Evolutionary conservation across 2,888 invertebrate species (phyloP).

Genomic region (Drosophila anomelani): DNA sequence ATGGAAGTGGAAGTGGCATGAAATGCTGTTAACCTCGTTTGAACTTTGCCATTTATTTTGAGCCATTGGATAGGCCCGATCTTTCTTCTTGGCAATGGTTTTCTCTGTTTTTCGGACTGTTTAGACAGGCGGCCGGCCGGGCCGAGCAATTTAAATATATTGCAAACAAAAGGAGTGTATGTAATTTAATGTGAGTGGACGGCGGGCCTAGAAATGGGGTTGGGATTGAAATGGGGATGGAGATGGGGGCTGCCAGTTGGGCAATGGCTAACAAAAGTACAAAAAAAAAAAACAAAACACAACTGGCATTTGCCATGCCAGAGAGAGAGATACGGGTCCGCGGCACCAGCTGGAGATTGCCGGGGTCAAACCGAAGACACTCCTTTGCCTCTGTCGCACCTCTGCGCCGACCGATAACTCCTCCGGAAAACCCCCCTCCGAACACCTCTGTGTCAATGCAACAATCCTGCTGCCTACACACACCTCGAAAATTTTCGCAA

Average conservation of each 20-base stretch:
- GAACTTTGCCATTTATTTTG: conserved; percentile 81
- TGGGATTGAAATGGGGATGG: conserved; percentile 20
- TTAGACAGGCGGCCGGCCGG: conserved; percentile 54
- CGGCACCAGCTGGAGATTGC: conserved; percentile 61
- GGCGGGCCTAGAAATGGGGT: conserved; percentile 41
- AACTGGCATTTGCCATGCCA: conserved; percentile 64
- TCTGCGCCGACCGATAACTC: conserved; percentile 13
- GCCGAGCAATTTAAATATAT: conserved; percentile 71
- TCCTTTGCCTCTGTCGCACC: conserved; percentile 32
- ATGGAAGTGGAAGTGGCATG: conserved; percentile 60
- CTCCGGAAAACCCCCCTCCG: not conserved
- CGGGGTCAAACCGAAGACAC: conserved; percentile 60
- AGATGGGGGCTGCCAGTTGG: conserved; percentile 54
- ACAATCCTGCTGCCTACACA: conserved; percentile 52
- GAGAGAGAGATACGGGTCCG: conserved; percentile 58
- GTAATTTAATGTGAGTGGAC: conserved; percentile 72
- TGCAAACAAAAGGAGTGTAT: conserved; percentile 73
- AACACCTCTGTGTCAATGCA: conserved; percentile 25
- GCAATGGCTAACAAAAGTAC: conserved; percentile 49
- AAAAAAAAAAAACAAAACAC: conserved; percentile 15
- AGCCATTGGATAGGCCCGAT: conserved; percentile 76
- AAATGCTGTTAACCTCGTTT: conserved; percentile 81
- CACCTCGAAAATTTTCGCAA: conserved; percentile 68
- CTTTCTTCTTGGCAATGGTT: conserved; percentile 52
- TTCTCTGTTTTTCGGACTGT: conserved; percentile 47